Percentiles rank a stretch among this genome's conserved stretches.
phyloP scores from a whole-genome alignment of 2,888 invertebrate genomes.

The Drosophila multiciliata region DNA sequence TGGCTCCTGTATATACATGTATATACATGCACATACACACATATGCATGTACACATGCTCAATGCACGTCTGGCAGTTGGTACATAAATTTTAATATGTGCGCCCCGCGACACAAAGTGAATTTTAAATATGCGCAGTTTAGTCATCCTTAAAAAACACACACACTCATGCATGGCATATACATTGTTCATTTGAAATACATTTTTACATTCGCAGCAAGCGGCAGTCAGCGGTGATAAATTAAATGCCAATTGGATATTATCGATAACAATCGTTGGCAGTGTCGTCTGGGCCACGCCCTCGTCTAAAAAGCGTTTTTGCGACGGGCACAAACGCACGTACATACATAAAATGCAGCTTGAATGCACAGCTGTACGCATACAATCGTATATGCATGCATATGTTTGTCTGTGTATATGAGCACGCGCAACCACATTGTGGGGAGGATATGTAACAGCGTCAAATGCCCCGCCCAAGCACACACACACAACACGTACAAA shows the following conservation, averaged over 20 bases:
- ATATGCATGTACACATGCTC: constrained; percentile 26
- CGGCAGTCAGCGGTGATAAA: constrained; percentile 35
- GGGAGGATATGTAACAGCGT: constrained; percentile 70
- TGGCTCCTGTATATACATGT: constrained; percentile 40
- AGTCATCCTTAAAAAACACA: constrained; percentile 42
- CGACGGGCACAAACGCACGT: constrained; percentile 24
- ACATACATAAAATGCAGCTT: constrained; percentile 37
- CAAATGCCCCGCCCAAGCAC: constrained; percentile 68
- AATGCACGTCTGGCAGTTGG: constrained; percentile 51
- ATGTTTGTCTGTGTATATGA: constrained; percentile 10
- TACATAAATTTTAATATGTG: constrained; percentile 44
- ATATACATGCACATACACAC: constrained; percentile 19
- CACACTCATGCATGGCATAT: constrained; percentile 2
- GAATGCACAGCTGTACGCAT: constrained; percentile 46
- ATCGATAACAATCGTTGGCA: constrained; percentile 45
- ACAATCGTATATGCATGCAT: constrained; percentile 1
- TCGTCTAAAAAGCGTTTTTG: constrained; percentile 40
- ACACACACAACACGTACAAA: constrained; percentile 20
- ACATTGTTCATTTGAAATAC: constrained; percentile 23
- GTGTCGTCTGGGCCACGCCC: constrained; percentile 49
- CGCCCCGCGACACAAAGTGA: constrained; percentile 57
- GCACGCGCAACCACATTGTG: constrained; percentile 55
- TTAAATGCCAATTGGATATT: constrained; percentile 46
- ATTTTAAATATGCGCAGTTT: constrained; percentile 63
- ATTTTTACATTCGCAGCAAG: constrained; percentile 20